Evolutionary conservation across 2,797 vertebrate genomes (phyloP).

Genomic region (Mormyrops boulengeri): DNA sequence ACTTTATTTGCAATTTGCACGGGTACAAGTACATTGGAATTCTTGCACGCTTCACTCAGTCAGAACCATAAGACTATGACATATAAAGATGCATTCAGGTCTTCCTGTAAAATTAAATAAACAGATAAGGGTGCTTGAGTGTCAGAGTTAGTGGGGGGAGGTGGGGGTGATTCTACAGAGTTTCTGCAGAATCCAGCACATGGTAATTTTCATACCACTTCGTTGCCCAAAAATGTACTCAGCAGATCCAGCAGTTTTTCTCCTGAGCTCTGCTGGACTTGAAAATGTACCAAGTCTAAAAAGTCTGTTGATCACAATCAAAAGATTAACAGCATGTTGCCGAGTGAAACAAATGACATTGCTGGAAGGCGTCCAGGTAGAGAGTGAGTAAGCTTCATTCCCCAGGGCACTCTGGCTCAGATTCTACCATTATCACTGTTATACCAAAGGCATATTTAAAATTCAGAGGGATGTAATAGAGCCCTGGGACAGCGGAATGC

Average conservation of each 20-base stretch:
- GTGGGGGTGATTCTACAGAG: background rate
- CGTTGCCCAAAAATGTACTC: background rate
- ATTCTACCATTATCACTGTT: constrained; percentile 30
- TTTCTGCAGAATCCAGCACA: background rate
- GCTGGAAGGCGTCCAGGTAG: constrained; percentile 24
- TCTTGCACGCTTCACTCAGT: background rate
- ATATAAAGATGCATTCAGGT: background rate
- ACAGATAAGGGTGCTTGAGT: background rate
- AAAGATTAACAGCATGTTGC: constrained; percentile 19
- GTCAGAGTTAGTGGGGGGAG: background rate
- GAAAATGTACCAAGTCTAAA: constrained; percentile 9
- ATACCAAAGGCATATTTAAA: constrained; percentile 39
- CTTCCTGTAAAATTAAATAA: background rate
- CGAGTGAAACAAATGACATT: constrained; percentile 17
- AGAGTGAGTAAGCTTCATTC: constrained; percentile 17
- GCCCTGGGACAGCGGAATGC: background rate
- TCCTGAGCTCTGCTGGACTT: constrained; percentile 10
- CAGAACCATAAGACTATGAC: background rate
- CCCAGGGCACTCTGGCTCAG: constrained; percentile 34
- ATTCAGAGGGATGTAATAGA: constrained; percentile 37
- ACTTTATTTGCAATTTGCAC: background rate
- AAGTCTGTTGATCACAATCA: constrained; percentile 15
- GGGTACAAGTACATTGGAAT: background rate
- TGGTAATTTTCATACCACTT: background rate
- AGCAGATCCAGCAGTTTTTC: background rate